phyloP scores from a whole-genome alignment of 1,140 invertebrate genomes.

The Caenorhabditis elegans region WBcel235 BX284606.5:11999001-11999500 shows the following conservation, averaged over 20 bases:
- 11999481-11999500: too few relatives aligned
- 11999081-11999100: conserved; percentile 53
- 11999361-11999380: conserved; percentile 70
- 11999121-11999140: conserved; percentile 84
- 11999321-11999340: conserved; percentile 70
- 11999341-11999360: conserved; percentile 69
- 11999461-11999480: too few relatives aligned
- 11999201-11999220: conserved; percentile 85
- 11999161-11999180: conserved; percentile 98
- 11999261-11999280: conserved; percentile 54
- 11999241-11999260: conserved; percentile 51
- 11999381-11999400: conserved; percentile 70
- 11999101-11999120: conserved; percentile 60
- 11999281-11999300: conserved; percentile 53
- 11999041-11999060: conserved; percentile 57
- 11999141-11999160: conserved; percentile 86
- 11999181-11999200: conserved; percentile 85
- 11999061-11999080: conserved; percentile 57
- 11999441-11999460: too few relatives aligned
- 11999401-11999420: conserved; percentile 70
- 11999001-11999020: conserved; percentile 41
- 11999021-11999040: conserved; percentile 55
- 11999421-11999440: conserved; percentile 52
- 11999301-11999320: conserved; percentile 41
- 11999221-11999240: conserved; percentile 86